These are phyloP conservation scores for Gasterosteus nipponicus DNA, from an alignment of 2,113 vertebrate genomes.

Conservation along the genomic window DNA sequence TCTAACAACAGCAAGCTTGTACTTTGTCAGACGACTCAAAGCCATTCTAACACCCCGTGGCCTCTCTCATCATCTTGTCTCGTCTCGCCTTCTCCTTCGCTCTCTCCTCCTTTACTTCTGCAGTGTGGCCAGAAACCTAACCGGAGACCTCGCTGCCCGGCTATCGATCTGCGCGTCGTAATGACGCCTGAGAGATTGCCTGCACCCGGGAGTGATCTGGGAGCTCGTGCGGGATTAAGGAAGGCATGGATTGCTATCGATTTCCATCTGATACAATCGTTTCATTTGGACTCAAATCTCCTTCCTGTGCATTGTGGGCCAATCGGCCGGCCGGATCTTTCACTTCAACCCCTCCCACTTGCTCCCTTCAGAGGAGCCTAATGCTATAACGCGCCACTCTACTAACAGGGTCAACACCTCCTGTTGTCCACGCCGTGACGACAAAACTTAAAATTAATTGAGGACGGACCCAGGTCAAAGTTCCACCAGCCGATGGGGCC, in stretches of 20 bases:
- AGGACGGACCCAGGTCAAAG: slow-evolving; percentile 55
- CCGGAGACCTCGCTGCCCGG: slow-evolving; percentile 52
- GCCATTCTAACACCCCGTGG: slow-evolving; percentile 43
- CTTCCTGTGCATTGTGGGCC: slow-evolving; percentile 73
- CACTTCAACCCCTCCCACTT: slow-evolving; percentile 64
- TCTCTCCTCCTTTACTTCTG: slow-evolving; percentile 60
- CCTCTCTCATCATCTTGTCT: slow-evolving; percentile 54
- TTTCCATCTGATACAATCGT: slow-evolving; percentile 87
- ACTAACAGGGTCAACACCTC: slow-evolving; percentile 78
- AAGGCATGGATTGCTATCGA: slow-evolving; percentile 84
- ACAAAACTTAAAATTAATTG: slow-evolving; percentile 80
- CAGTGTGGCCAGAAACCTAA: slow-evolving; percentile 72
- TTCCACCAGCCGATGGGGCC: slow-evolving; percentile 41
- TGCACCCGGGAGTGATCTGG: slow-evolving; percentile 78
- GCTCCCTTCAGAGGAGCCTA: slow-evolving; percentile 51
- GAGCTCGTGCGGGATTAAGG: slow-evolving; percentile 80
- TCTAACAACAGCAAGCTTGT: slow-evolving; percentile 54
- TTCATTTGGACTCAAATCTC: slow-evolving; percentile 83
- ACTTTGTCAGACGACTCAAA: slow-evolving; percentile 61
- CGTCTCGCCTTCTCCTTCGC: slow-evolving; percentile 36
- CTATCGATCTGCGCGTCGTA: slow-evolving; percentile 78
- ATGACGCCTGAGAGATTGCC: slow-evolving; percentile 84
- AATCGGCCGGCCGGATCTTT: slow-evolving; percentile 76
- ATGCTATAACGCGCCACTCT: slow-evolving; percentile 61
- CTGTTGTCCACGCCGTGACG: slow-evolving; percentile 74